A percentile compares a stretch with the other conserved stretches of the same genome.
phyloP scores from a whole-genome alignment of 2,113 vertebrate genomes.

The Oncorhynchus clarkii region DNA sequence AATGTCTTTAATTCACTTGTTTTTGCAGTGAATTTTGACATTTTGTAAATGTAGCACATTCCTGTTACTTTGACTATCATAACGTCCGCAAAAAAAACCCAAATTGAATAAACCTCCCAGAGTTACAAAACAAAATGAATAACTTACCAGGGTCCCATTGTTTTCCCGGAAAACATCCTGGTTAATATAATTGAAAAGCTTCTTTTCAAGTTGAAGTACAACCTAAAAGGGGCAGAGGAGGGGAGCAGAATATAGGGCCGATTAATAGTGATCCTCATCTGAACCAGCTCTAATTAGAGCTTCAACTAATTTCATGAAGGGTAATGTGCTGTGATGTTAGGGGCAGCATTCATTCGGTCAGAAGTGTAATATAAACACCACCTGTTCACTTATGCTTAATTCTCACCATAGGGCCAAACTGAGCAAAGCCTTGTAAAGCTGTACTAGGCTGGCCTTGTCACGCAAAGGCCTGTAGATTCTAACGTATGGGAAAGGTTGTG shows the following conservation, averaged over 20 bases:
- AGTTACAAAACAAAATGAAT: slow-evolving; percentile 8
- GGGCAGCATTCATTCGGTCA: not conserved
- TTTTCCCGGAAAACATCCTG: slow-evolving; percentile 97
- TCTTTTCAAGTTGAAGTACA: slow-evolving; percentile 94
- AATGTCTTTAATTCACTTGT: slow-evolving; percentile 3
- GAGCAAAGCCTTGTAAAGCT: too few species aligned
- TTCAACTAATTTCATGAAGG: slow-evolving; percentile 42
- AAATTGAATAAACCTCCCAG: not conserved
- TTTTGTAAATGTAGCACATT: not conserved
- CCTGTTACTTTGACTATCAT: not conserved
- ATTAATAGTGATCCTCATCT: slow-evolving; percentile 56
- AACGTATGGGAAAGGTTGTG: too few species aligned
- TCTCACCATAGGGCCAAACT: too few species aligned
- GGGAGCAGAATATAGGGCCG: slow-evolving; percentile 18
- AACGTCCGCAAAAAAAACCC: too few species aligned
- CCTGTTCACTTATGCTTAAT: too few species aligned
- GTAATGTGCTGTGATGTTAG: slow-evolving; percentile 16
- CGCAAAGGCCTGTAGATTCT: too few species aligned
- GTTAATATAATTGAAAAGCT: slow-evolving; percentile 93
- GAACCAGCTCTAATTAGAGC: slow-evolving; percentile 53
- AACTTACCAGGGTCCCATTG: slow-evolving; percentile 89
- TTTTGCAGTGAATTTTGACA: not conserved
- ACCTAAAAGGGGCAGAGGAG: slow-evolving; percentile 70
- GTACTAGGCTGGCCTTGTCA: too few species aligned
- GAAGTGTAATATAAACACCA: too few species aligned